Conservation (phyloP, 2,888 invertebrate genomes). For the Graphium colonna region DNA sequence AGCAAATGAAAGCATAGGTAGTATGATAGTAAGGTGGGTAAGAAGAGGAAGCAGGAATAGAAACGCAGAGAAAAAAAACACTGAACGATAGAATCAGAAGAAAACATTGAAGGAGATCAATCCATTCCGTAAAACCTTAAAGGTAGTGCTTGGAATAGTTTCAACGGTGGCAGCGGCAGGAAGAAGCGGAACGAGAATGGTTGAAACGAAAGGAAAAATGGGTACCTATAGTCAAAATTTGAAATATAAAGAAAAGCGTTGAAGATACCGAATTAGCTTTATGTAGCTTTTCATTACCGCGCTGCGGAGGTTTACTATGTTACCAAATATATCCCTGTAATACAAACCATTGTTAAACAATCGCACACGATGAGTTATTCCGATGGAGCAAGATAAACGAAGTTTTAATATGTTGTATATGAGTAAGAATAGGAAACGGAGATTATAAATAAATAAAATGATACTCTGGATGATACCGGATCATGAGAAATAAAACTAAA, state of each 20-base stretch:
- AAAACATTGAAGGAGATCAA: neutral
- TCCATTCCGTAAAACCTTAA: constrained; percentile 9
- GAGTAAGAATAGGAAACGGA: neutral
- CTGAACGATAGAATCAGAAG: too few relatives aligned
- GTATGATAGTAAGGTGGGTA: neutral
- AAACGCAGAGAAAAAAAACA: neutral
- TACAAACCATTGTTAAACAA: constrained; percentile 27
- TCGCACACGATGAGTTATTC: neutral
- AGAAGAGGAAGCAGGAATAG: neutral
- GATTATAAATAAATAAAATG: neutral
- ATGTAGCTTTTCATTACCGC: constrained; percentile 60
- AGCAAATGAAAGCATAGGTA: constrained; percentile 13
- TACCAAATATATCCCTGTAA: constrained; percentile 55
- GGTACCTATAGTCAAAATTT: constrained; percentile 56
- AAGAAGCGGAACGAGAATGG: constrained; percentile 1
- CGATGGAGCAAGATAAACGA: neutral
- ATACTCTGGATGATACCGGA: too few relatives aligned
- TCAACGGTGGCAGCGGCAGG: constrained; percentile 15
- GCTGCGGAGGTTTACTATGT: constrained; percentile 50
- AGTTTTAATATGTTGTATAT: too few relatives aligned
- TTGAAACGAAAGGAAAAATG: too few relatives aligned
- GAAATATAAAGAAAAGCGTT: constrained; percentile 51
- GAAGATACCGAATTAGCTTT: constrained; percentile 61
- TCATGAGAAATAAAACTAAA: too few relatives aligned
- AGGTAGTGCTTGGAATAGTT: too few relatives aligned